These are phyloP conservation scores for Platorchestia sp. DNA, from an alignment of 1,140 invertebrate genomes.

Conservation along the genomic window DNA sequence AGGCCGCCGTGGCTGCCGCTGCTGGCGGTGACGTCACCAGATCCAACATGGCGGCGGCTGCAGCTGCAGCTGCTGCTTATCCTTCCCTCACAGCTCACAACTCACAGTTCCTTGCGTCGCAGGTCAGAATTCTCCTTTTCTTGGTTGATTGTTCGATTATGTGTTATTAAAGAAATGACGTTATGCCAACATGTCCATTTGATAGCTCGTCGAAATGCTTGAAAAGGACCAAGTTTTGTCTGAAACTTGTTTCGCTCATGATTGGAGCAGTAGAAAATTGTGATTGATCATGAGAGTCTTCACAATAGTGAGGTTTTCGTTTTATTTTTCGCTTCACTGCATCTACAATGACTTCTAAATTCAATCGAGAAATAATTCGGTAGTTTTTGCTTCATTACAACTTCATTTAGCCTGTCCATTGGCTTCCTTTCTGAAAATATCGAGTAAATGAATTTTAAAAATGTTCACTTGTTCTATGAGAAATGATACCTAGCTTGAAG, in stretches of 20 bases:
- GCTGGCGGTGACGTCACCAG: slow-evolving; percentile 61
- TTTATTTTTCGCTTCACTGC: no score
- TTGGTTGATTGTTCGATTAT: not conserved
- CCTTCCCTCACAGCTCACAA: slow-evolving; percentile 61
- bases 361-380: no score
- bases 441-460: no score
- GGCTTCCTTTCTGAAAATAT: no score
- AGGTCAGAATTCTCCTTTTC: slow-evolving; percentile 4
- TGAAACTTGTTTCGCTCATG: not conserved
- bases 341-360: no score
- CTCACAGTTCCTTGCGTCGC: not conserved
- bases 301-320: no score
- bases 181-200: not conserved
- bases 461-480: no score
- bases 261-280: no score
- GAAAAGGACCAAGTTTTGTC: not conserved
- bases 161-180: not conserved
- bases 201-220: not conserved
- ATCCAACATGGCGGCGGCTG: slow-evolving; percentile 59
- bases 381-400: no score
- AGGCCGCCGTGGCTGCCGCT: slow-evolving; percentile 56
- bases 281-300: no score
- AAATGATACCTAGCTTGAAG: no score
- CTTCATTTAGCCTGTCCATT: no score
- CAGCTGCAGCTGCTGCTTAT: slow-evolving; percentile 61